Evolutionary conservation across 2,113 vertebrate genomes (phyloP), one percentile per base, ranked within the genome.

Genomic region (Eupsittula cactorum): DNA sequence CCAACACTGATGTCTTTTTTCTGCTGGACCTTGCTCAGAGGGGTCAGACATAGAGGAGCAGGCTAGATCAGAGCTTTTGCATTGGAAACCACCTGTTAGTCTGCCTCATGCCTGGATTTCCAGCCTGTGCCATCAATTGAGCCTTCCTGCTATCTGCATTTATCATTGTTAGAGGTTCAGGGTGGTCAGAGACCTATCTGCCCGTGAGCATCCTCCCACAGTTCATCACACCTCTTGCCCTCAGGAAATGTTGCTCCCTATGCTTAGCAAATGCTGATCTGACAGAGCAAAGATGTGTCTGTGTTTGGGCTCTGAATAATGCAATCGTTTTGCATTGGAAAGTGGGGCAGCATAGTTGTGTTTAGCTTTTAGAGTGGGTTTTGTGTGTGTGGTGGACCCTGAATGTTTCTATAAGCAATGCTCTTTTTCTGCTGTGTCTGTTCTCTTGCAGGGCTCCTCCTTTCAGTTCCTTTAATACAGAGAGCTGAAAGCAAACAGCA

Each of bases 171-270:
- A 31, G 62, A 85, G 37, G 25, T 28, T 60, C 35, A 17, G 41
- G 42, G 50, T 52, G 44, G 31, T 33, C 53, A 8, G n/a, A 60
- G 29, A 64, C 18, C 55, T 49, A 23, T 42, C 49, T 77, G 71
- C 31, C 47, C 24, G 3, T 0, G 0, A 33, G 11, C 29, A 23
- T 52, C 33, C 23, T 69, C 39, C 39, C 0, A 2, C 1, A 1
- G 37, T 19, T 39, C 63, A 27, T 15, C 64, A 28, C 41, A 21
- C 12, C 49, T 39, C 41, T 9, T 13, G 13, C 24, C 23, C 52
- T 29, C 31, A 27, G 68, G 46, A 80, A 41, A 33, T 5, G 3
- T 3, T 49, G 41, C 46, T 82, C 33, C 44, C 44, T 1, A 4
- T 13, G 27, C 41, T 46, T 70, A 39, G 44, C 16, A 6, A 29